Conservation (phyloP, 2,797 vertebrate genomes). For the Melanogrammus aeglefinus region DNA sequence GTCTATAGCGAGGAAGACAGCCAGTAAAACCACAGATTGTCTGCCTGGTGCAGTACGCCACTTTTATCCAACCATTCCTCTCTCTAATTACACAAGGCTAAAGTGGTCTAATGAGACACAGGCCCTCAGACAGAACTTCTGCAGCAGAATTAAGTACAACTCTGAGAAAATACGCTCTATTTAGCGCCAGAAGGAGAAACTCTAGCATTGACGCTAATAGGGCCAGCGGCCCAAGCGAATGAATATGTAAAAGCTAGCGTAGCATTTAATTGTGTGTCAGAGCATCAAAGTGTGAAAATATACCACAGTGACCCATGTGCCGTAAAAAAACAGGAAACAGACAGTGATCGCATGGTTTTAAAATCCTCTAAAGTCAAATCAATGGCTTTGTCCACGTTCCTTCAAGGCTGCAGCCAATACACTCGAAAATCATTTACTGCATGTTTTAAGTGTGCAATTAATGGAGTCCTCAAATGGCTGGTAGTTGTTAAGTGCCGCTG, state of each 20-base stretch:
- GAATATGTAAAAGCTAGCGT: background rate
- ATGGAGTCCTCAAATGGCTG: background rate
- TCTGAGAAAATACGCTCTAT: background rate
- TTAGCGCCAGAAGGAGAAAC: background rate
- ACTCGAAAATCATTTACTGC: background rate
- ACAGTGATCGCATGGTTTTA: background rate
- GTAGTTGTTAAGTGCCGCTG: background rate
- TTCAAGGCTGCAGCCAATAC: background rate
- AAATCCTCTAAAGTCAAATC: background rate
- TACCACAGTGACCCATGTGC: background rate
- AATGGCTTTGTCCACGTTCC: conserved; percentile 2
- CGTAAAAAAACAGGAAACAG: background rate
- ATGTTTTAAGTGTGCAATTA: background rate
- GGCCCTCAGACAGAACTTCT: background rate
- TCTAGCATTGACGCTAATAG: background rate
- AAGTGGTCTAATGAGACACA: background rate
- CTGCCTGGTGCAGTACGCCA: background rate
- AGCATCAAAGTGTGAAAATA: background rate
- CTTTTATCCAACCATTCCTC: background rate
- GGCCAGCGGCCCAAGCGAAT: background rate
- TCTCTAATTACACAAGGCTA: background rate
- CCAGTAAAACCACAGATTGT: background rate
- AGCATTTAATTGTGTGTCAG: background rate
- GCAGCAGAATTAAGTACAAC: background rate
- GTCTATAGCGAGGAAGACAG: background rate